These are phyloP conservation scores for Clamator glandarius DNA, from an alignment of 2,797 vertebrate species.

Conservation along the genomic window DNA sequence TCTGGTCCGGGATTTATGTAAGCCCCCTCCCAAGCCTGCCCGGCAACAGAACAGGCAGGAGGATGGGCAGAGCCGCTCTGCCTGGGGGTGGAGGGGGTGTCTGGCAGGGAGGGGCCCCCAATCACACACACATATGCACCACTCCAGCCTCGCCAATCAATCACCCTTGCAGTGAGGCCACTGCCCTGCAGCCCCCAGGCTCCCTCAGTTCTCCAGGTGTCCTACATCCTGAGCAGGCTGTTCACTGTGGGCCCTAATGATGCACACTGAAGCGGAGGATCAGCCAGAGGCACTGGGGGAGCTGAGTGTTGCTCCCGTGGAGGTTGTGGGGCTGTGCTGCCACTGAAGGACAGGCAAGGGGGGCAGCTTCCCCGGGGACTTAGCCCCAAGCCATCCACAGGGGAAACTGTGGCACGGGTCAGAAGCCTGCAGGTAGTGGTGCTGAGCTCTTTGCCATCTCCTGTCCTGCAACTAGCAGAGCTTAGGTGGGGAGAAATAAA, in stretches of 20 bases:
- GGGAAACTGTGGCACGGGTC: not conserved
- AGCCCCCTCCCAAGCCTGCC: not conserved
- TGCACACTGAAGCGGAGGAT: fast-evolving
- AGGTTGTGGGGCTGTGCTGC: not conserved
- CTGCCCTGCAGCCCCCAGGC: fast-evolving
- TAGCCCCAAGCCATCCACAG: fast-evolving
- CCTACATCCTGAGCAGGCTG: not conserved
- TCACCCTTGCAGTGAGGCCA: not conserved
- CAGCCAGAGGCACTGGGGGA: fast-evolving
- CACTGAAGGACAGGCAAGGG: not conserved
- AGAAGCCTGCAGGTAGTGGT: not conserved
- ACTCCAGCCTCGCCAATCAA: fast-evolving
- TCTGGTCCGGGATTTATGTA: conserved; percentile 35
- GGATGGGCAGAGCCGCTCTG: not conserved
- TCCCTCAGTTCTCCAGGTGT: not conserved
- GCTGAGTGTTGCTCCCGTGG: not conserved
- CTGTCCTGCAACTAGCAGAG: not conserved
- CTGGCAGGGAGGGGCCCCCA: not conserved
- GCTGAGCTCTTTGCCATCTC: not conserved
- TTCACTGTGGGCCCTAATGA: not conserved
- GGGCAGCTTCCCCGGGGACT: too few relatives aligned
- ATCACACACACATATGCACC: not conserved
- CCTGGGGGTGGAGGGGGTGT: not conserved
- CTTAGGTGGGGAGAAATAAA: not conserved
- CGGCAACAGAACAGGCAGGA: not conserved